Evolutionary conservation across 2,797 vertebrate species (phyloP), one percentile per base, ranked within the genome.

Genomic region (Chrysolophus pictus): DNA sequence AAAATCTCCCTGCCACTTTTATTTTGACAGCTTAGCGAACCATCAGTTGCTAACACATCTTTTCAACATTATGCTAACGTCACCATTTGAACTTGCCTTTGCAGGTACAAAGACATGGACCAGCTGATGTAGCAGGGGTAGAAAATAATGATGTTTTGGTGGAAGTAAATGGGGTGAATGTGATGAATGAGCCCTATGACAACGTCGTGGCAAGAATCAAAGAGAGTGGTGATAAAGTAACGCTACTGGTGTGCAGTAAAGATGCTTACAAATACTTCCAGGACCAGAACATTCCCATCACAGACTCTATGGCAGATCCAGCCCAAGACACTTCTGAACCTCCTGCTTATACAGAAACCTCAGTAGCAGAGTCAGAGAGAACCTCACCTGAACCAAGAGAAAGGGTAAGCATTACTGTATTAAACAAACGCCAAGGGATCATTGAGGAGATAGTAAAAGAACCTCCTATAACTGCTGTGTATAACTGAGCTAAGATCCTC

Each of bases 81-180:
- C 35, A 37, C 47, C 35, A 23, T 55, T 4, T 60, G 85, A 58
- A 58, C 62, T 67, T 90, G 31, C 76, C 75, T 90, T 94, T 81
- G 63, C 96, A 99, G 99, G 98, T 99, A 65, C 97, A 98, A 88
- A 97, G 87, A 35, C 98, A 98, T 0, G 98, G 98, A 28, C 97
- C 96, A 5, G 99, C 99, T 7, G 97, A 98, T 74, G 82, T 11
- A 87, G 98, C 98, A 2, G 99, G 99, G 10, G 73, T 99, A 84
- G 93, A 98, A 95, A 98, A 99, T 4, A 78, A 98, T 0, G 99
- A 99, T 76, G 58, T 99, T 8, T 83, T 99, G 95, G 96, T 99
- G 67, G 99, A 99, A 96, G 99, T 99, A 75, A 98, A 99, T 0
- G 98, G 98, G 1, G 94, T 97, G 31, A 99, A 98, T 0, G 97